These are phyloP conservation scores for Protomyctophum bolini DNA, from an alignment of 2,113 vertebrate genomes.

Conservation along the genomic window DNA sequence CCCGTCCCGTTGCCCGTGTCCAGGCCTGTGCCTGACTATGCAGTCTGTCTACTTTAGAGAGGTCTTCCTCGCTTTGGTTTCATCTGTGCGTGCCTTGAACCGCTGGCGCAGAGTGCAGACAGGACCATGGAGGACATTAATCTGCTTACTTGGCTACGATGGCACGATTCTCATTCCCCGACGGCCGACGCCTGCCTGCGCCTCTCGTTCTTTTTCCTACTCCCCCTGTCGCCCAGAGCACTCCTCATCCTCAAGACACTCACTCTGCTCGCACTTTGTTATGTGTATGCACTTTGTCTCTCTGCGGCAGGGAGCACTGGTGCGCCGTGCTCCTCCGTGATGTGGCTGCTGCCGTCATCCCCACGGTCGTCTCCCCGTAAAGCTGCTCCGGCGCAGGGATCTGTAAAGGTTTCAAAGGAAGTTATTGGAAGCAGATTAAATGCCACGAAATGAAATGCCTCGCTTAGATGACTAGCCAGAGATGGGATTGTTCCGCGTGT, in stretches of 20 bases:
- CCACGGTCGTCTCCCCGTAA: slow-evolving; percentile 2
- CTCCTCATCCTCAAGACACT: slow-evolving; percentile 45
- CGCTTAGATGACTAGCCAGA: slow-evolving; percentile 6
- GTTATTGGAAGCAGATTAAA: slow-evolving; percentile 27
- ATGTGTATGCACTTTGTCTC: slow-evolving; percentile 28
- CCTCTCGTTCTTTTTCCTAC: not conserved
- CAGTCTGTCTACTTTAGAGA: slow-evolving; percentile 24
- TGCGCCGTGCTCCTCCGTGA: slow-evolving; percentile 16
- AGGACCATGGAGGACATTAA: slow-evolving; percentile 29
- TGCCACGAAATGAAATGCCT: slow-evolving; percentile 12
- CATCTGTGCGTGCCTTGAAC: slow-evolving; percentile 38
- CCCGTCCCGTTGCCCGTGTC: slow-evolving; percentile 7
- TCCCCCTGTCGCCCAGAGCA: slow-evolving; percentile 25
- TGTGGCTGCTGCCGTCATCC: slow-evolving; percentile 10
- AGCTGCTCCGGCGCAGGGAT: not conserved
- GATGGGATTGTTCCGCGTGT: not conserved
- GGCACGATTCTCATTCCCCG: slow-evolving; percentile 36
- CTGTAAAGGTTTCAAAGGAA: slow-evolving; percentile 27
- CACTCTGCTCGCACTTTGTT: slow-evolving; percentile 42
- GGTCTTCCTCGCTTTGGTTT: slow-evolving; percentile 28
- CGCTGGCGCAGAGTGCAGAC: slow-evolving; percentile 16
- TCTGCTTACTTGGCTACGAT: slow-evolving; percentile 46
- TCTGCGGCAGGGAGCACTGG: not conserved
- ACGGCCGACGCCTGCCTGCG: slow-evolving; percentile 37
- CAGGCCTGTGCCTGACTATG: slow-evolving; percentile 4